Base-by-base conservation (phyloP, 2,888 invertebrate genomes). In the Magallana nippona region DNA sequence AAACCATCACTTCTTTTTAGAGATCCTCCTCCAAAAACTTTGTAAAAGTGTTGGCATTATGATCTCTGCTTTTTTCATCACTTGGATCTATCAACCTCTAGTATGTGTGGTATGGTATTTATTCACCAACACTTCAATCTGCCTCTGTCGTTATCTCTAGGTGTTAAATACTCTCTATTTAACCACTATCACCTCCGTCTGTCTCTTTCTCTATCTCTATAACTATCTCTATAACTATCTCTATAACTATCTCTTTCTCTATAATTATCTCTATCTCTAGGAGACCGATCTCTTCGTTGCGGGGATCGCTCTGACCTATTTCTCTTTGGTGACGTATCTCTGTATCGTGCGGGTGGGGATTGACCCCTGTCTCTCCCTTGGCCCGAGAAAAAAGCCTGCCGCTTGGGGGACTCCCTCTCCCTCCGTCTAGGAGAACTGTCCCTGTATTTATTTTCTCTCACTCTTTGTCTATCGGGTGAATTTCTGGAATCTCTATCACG, bases 111-210 rank as follows among this genome's bases (percentile, higher is more conserved):
- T 55, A 55, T 79, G 82, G 71, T 55, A 57, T 81, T 79, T 57
- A 71, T 56, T 44, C 44, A 44, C 10, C 44, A 44, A 8, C 44
- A 44, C 44, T 44, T 55, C 44, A 55, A 44, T n/a, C n/a, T n/a
- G n/a, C 82, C 58, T 17, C 63, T 58, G 15, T 63, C 63, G 32
- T 58, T 82, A 22, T 58, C 82, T 32, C 32, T 78, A 78, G 32
- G 32, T 55, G 63, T 58, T 57, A 17, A 84, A 13, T 82, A 44
- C 5, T 44, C 44, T 5, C 44, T 44, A 8, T 84, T 27, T 62
- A 80, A n/a, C 60, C 27, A 63, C 83, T 83, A 58, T 85, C 85
- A 27, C 44, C n/a, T 32, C 62, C n/a, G 58, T n/a, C 13, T 13
- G 60, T 17, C 19, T 19, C 19, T 62, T 32, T 13, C 56, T 79